Conservation (phyloP, 2,113 vertebrate genomes). For the Pogonocichla stellata region DNA sequence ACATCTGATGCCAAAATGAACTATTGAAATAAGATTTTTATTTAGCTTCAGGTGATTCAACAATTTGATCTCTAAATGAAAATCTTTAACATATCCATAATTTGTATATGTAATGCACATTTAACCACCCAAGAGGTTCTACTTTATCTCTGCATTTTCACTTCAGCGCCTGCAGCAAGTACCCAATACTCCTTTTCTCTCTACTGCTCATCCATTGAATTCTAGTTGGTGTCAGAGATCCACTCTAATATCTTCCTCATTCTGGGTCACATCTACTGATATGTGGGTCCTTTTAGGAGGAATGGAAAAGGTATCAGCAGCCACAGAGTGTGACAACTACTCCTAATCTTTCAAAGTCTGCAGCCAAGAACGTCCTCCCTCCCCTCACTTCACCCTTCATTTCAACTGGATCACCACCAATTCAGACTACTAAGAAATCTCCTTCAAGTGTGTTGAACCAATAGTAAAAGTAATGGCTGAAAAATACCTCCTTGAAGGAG, state of each 20-base stretch:
- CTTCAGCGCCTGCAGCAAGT: background rate
- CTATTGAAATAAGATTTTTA: background rate
- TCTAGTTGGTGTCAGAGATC: background rate
- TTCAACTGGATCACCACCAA: background rate
- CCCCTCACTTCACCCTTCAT: background rate
- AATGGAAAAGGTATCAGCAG: background rate
- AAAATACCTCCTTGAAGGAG: background rate
- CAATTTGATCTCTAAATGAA: background rate
- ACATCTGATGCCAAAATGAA: background rate
- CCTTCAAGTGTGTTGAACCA: background rate
- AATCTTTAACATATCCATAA: background rate
- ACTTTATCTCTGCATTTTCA: background rate
- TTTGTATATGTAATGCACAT: background rate
- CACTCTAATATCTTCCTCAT: background rate
- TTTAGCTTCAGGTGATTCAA: conserved; percentile 16
- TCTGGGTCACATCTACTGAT: background rate
- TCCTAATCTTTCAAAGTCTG: background rate
- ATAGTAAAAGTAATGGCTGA: background rate
- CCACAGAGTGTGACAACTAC: background rate
- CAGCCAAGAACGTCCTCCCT: background rate
- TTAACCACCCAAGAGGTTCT: background rate
- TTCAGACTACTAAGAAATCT: background rate
- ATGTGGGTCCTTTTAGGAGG: background rate
- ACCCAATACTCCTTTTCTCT: background rate
- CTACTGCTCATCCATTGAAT: background rate